phyloP scores from a whole-genome alignment of 2,113 vertebrate species.

The Rhinolophus ferrumequinum region DNA sequence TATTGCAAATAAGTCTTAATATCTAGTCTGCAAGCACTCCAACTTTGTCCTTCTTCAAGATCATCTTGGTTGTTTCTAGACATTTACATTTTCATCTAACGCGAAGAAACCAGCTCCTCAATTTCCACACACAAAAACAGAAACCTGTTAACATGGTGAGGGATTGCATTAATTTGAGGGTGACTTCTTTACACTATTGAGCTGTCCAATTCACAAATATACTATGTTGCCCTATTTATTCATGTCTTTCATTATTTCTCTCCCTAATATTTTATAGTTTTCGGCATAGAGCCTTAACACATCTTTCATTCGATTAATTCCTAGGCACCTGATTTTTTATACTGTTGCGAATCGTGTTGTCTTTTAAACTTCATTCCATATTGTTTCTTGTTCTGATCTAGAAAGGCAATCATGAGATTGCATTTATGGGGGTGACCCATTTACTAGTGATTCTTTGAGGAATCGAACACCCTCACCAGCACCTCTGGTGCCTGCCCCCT shows the following conservation, averaged over 20 bases:
- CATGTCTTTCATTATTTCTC: background rate
- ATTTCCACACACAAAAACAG: background rate
- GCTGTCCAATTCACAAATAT: background rate
- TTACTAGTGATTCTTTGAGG: background rate
- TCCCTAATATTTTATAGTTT: background rate
- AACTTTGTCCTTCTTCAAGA: background rate
- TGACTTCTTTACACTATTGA: background rate
- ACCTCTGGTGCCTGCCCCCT: background rate
- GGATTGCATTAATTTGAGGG: background rate
- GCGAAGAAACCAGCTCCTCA: background rate
- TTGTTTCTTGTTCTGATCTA: background rate
- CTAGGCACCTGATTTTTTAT: background rate
- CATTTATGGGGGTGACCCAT: background rate
- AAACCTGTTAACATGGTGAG: background rate
- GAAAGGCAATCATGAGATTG: background rate
- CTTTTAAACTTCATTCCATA: background rate
- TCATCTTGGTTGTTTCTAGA: background rate
- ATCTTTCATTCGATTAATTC: background rate
- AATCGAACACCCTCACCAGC: background rate
- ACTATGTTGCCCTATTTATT: background rate
- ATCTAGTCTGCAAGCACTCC: background rate
- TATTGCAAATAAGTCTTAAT: background rate
- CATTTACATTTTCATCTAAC: background rate
- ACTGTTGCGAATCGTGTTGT: background rate
- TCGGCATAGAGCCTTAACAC: background rate